Conservation (phyloP, 2,797 vertebrate genomes). For the Anisognathus igniventris region DNA sequence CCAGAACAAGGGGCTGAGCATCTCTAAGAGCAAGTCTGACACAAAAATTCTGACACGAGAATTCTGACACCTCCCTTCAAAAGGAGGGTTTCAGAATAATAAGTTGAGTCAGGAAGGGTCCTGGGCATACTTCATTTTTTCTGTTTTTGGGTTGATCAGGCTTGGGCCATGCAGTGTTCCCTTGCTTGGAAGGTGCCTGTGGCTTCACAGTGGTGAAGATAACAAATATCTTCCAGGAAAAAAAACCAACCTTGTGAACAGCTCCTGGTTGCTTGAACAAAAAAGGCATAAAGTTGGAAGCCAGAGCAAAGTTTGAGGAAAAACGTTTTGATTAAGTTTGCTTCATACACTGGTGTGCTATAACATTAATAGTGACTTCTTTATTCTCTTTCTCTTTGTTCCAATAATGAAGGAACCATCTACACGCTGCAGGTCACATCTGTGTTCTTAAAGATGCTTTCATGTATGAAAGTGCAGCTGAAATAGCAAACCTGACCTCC, state of each 20-base stretch:
- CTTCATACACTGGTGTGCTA: neutral
- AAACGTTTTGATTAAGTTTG: neutral
- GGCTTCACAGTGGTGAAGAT: neutral
- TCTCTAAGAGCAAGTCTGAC: neutral
- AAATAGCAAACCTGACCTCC: slow-evolving; percentile 73
- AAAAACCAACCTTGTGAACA: neutral
- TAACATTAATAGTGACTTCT: neutral
- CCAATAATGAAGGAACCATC: slow-evolving; percentile 75
- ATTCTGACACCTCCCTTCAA: neutral
- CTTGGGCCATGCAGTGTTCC: neutral
- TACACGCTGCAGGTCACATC: slow-evolving; percentile 85
- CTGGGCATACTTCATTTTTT: neutral
- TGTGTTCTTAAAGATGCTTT: slow-evolving; percentile 84
- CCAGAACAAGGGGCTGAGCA: neutral
- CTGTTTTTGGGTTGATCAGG: neutral
- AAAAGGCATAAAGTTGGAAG: neutral
- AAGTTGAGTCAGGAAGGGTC: neutral
- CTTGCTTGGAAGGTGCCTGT: neutral
- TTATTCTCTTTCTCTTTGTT: neutral
- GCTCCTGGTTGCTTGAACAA: neutral
- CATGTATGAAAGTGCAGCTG: slow-evolving; percentile 74
- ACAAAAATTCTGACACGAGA: neutral
- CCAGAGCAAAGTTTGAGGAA: neutral
- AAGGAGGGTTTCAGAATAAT: neutral
- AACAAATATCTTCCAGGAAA: neutral